Evolutionary conservation across 2,888 invertebrate species (phyloP).

Genomic region (Lasiommata megera): DNA sequence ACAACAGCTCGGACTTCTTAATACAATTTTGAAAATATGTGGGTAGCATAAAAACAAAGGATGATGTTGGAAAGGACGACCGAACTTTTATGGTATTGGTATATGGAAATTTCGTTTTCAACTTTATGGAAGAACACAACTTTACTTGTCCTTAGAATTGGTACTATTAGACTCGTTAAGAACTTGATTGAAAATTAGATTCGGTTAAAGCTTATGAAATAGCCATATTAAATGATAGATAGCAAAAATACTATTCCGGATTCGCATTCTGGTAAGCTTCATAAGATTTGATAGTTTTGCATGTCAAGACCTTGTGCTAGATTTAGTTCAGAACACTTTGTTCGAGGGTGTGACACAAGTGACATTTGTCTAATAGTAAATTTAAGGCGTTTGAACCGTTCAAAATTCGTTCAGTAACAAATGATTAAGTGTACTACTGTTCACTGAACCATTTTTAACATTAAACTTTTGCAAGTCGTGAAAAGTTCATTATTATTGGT

Average conservation of each 20-base stretch:
- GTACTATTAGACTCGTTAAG: too few species aligned
- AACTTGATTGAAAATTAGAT: too few species aligned
- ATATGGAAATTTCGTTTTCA: too few species aligned
- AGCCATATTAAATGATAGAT: neutral
- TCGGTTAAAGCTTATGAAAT: neutral
- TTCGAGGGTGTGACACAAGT: slow-evolving; percentile 7
- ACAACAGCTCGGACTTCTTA: too few species aligned
- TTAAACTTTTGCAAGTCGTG: neutral
- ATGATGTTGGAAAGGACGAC: too few species aligned
- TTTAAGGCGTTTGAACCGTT: neutral
- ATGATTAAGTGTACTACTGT: slow-evolving; percentile 4
- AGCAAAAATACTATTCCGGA: neutral
- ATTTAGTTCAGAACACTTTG: neutral
- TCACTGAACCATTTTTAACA: neutral
- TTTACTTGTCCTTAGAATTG: too few species aligned
- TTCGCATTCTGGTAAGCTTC: neutral
- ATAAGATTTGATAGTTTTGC: neutral
- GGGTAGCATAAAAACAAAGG: too few species aligned
- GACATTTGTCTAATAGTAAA: slow-evolving; percentile 1
- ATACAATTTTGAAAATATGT: too few species aligned
- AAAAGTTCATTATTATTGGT: slow-evolving; percentile 1
- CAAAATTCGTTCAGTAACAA: neutral
- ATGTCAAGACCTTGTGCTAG: slow-evolving; percentile 3
- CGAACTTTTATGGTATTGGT: too few species aligned
- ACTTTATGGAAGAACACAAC: too few species aligned